These are phyloP conservation scores for Chaenodraco wilsoni DNA, from an alignment of 2,797 vertebrate genomes.

Conservation along the genomic window DNA sequence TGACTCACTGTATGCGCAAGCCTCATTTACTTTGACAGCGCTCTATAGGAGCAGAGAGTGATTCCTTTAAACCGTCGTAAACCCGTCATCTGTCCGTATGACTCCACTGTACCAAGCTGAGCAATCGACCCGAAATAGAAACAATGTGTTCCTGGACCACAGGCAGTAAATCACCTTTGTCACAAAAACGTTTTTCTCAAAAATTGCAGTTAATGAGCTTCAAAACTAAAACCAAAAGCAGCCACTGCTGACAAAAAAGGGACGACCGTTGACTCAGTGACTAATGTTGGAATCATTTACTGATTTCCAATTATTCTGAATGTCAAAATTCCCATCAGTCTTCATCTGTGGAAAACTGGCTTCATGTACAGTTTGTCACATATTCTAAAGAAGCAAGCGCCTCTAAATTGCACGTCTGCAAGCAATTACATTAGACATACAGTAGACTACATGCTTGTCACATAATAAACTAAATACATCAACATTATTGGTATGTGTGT, in stretches of 20 bases:
- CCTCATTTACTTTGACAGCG: constrained; percentile 54
- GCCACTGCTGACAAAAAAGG: constrained; percentile 14
- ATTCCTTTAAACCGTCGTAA: constrained; percentile 51
- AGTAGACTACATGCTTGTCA: constrained; percentile 1
- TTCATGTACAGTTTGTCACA: neutral
- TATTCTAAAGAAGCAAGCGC: neutral
- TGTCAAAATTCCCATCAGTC: constrained; percentile 25
- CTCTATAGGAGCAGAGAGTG: constrained; percentile 29
- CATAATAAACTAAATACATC: neutral
- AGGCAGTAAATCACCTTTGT: constrained; percentile 39
- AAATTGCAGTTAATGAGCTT: constrained; percentile 44
- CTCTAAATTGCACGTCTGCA: constrained; percentile 8
- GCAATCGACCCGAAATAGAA: constrained; percentile 46
- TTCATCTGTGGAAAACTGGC: constrained; percentile 13
- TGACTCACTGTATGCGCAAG: constrained; percentile 45
- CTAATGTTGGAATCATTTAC: constrained; percentile 27
- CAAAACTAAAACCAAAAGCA: constrained; percentile 33
- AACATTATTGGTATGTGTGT: neutral
- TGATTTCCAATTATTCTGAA: constrained; percentile 29
- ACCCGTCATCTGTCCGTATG: constrained; percentile 51
- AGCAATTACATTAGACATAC: constrained; percentile 2
- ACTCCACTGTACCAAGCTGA: constrained; percentile 40
- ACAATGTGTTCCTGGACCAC: constrained; percentile 43
- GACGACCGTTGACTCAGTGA: constrained; percentile 30
- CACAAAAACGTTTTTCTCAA: constrained; percentile 43